Base-by-base conservation (phyloP, 1,140 invertebrate species). In the Riptortus pedestris region DNA sequence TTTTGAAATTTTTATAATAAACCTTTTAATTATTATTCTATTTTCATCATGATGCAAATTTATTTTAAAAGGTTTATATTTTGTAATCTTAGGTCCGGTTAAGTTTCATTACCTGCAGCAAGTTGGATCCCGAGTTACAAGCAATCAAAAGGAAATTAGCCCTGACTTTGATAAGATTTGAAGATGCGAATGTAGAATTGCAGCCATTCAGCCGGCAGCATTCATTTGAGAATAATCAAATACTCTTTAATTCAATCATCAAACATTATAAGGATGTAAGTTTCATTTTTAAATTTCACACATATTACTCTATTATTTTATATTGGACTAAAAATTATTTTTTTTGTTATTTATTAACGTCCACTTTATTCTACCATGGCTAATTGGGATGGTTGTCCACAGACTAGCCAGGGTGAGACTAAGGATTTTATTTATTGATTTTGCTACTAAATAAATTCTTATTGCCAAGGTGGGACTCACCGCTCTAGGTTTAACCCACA, bases 151-250 rank as follows among this genome's bases (percentile, higher is more conserved):
- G 86, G 65, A 85, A 88, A 67, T 77, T 96, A 33, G 90, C 90
- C 1, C 79, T 96, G 3, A 92, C 88, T 26, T 75, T 98, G 7
- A 91, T 98, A 33, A 89, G 89, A 69, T 99, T 99, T 76, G 96
- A 98, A 78, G 93, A 98, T 76, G 96, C 95, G 2, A 81, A 85
- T 14, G 91, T 99, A 24, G 88, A 96, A 69, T 76, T 98, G 38
- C 87, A 94, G 74, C 85, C 88, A 0, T 96, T 93, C 74, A 79
- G 84, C 16, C 83, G 88, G 67, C 80, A 82, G 70, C 89, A 96
- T 81, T 85, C 87, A 20, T 96, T 95, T 77, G 93, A 96, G 76
- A 95, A 90, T 0, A 82, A 82, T 65, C 83, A 85, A 60, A 87
- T 90, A 71, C 77, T 94, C n/a, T 75, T 85, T 80, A 86, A 67